phyloP scores from a whole-genome alignment of 1,140 invertebrate species.

The Drosophila kohkoa region DNA sequence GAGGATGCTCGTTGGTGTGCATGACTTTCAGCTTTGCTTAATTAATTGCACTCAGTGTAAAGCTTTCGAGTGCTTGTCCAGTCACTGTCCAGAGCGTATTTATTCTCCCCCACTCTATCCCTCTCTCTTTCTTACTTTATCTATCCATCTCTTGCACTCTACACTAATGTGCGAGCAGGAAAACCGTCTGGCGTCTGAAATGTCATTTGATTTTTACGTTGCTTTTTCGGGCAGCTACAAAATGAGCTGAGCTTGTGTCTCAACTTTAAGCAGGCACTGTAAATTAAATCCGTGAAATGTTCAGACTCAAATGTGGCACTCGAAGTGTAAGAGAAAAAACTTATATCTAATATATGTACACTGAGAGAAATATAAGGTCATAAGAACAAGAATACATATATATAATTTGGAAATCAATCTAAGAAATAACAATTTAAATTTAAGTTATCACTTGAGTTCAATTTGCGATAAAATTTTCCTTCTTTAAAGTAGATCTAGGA shows the following conservation, averaged over 20 bases:
- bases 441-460: no score
- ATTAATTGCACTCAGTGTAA: slow-evolving; percentile 78
- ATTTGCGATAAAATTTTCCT: no score
- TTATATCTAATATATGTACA: no score
- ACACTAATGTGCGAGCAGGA: slow-evolving; percentile 30
- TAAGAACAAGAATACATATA: no score
- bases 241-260: background rate
- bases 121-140: slow-evolving; percentile 18
- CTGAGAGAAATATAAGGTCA: no score
- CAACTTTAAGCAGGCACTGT: slow-evolving; percentile 18
- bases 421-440: no score
- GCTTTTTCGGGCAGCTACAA: background rate
- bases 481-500: no score
- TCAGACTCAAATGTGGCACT: background rate
- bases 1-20: slow-evolving; percentile 45
- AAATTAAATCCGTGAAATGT: slow-evolving; percentile 7
- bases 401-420: no score
- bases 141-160: slow-evolving; percentile 27
- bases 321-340: no score
- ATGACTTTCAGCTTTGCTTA: slow-evolving; percentile 83
- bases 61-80: slow-evolving; percentile 57
- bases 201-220: slow-evolving; percentile 20
- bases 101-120: slow-evolving; percentile 17
- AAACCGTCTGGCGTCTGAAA: background rate
- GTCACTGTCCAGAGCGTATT: slow-evolving; percentile 51